Evolutionary conservation across 1,140 invertebrate species (phyloP).

Genomic region (Trialeurodes vaporariorum): DNA sequence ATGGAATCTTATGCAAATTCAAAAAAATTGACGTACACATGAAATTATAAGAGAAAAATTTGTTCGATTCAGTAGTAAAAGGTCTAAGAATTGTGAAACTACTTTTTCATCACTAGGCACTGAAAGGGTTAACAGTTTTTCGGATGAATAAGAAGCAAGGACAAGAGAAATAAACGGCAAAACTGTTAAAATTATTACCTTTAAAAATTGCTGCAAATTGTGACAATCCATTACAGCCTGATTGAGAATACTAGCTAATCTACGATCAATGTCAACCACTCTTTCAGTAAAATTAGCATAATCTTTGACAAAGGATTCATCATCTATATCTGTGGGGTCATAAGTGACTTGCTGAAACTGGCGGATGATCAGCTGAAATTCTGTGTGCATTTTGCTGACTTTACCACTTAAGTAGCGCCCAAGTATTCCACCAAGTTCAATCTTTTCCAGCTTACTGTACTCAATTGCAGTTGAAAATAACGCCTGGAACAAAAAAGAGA

Average conservation of each 20-base stretch:
- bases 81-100: too few species aligned
- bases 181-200: conserved; percentile 37
- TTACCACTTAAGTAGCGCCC: conserved; percentile 47
- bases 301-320: conserved; percentile 47
- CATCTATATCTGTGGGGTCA: conserved; percentile 52
- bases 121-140: too few species aligned
- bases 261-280: conserved; percentile 54
- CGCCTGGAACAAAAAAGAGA: conserved; percentile 39
- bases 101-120: too few species aligned
- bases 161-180: too few species aligned
- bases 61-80: too few species aligned
- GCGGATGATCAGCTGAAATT: conserved; percentile 56
- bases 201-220: conserved; percentile 50
- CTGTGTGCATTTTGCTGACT: conserved; percentile 48
- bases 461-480: conserved; percentile 62
- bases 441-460: conserved; percentile 71
- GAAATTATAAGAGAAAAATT: too few species aligned
- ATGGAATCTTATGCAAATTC: too few species aligned
- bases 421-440: conserved; percentile 67
- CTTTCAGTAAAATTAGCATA: conserved; percentile 42
- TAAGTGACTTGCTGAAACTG: conserved; percentile 54
- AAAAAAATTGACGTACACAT: too few species aligned
- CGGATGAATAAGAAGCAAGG: too few species aligned
- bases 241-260: conserved; percentile 59
- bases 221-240: conserved; percentile 64